Evolutionary conservation across 2,888 invertebrate species (phyloP).

Genomic region (Tholera decimalis): DNA sequence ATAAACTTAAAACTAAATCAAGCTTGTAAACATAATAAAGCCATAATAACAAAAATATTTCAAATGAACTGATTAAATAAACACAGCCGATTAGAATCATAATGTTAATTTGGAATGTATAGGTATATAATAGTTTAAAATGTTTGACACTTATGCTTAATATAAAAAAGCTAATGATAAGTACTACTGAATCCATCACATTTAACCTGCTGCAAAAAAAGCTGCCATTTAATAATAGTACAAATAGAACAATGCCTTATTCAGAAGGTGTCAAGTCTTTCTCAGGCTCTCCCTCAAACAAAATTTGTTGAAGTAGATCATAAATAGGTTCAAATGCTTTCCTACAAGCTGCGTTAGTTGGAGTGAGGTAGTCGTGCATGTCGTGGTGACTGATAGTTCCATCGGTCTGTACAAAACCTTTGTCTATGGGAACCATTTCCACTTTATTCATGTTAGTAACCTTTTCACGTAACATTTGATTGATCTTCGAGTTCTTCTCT

Average conservation of each 20-base stretch:
- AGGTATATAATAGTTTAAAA: constrained; percentile 72
- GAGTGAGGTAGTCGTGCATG: constrained; percentile 97
- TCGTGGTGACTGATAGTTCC: constrained; percentile 97
- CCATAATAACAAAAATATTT: constrained; percentile 62
- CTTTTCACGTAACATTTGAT: constrained; percentile 93
- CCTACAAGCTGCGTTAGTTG: constrained; percentile 96
- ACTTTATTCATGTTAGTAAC: constrained; percentile 93
- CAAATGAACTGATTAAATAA: constrained; percentile 66
- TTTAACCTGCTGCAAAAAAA: constrained; percentile 85
- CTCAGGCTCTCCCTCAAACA: constrained; percentile 94
- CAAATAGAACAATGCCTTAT: constrained; percentile 78
- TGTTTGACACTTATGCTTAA: constrained; percentile 80
- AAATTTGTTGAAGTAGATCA: constrained; percentile 94
- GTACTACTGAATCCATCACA: constrained; percentile 88
- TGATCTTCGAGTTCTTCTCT: constrained; percentile 94
- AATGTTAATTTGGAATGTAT: constrained; percentile 87
- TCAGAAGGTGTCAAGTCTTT: constrained; percentile 94
- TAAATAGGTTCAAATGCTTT: constrained; percentile 97
- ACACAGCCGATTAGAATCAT: constrained; percentile 84
- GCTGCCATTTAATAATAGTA: constrained; percentile 71
- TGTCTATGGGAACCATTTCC: constrained; percentile 95
- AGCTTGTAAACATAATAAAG: constrained; percentile 60
- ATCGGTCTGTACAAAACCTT: constrained; percentile 95
- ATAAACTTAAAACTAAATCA: constrained; percentile 55
- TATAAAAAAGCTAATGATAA: constrained; percentile 89